Conservation (phyloP, 2,888 invertebrate species). For the Lepidonotus clava region DNA sequence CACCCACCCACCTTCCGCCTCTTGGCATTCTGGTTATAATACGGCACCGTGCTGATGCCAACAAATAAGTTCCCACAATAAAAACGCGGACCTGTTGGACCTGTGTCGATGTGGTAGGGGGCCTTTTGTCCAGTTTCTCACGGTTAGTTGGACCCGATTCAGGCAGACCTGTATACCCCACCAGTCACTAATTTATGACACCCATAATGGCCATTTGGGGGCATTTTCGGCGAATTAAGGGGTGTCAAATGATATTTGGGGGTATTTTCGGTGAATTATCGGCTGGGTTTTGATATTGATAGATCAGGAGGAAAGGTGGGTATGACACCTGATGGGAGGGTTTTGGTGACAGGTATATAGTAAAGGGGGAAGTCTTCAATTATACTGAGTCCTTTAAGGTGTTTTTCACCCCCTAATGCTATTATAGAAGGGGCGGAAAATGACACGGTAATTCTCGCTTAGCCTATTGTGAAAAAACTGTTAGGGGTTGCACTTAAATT, state of each 20-base stretch:
- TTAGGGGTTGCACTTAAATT: neutral
- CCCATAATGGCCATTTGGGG: neutral
- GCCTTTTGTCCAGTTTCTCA: too few relatives aligned
- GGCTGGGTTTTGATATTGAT: neutral
- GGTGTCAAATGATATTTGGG: neutral
- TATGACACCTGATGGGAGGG: neutral
- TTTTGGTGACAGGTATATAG: neutral
- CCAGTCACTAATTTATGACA: neutral
- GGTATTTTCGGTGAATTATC: slow-evolving; percentile 6
- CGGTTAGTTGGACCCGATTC: neutral
- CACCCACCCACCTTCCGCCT: too few relatives aligned
- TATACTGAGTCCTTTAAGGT: too few relatives aligned
- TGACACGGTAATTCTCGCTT: neutral
- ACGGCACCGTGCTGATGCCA: neutral
- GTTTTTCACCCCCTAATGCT: neutral
- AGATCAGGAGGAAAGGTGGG: neutral
- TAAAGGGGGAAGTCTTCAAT: too few relatives aligned
- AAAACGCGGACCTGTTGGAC: neutral
- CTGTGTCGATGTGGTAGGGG: neutral
- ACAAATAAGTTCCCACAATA: neutral
- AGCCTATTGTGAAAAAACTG: neutral
- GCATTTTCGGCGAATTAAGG: slow-evolving; percentile 7
- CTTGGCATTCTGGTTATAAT: too few relatives aligned
- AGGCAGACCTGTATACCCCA: neutral
- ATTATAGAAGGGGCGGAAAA: neutral